These are phyloP conservation scores for Anableps anableps DNA, from an alignment of 2,797 vertebrate genomes.

Conservation along the genomic window DNA sequence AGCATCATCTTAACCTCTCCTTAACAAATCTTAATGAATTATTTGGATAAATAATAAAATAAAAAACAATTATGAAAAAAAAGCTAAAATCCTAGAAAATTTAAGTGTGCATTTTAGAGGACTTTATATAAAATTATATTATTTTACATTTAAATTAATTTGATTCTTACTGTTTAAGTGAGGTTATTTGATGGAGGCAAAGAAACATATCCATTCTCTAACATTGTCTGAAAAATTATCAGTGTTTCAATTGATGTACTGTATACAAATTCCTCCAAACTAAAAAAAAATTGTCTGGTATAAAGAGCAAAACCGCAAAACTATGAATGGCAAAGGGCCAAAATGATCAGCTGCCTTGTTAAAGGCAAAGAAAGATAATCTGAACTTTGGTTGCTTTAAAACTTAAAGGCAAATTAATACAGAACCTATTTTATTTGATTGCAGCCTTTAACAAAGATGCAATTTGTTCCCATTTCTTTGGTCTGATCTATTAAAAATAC, in stretches of 20 bases:
- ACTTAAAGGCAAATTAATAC: not conserved
- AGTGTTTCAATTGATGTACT: not conserved
- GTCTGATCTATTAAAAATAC: not conserved
- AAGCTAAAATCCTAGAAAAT: not conserved
- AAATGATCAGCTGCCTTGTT: not conserved
- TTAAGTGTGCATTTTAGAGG: not conserved
- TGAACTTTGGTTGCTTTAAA: not conserved
- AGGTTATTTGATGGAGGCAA: not conserved
- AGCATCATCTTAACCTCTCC: not conserved
- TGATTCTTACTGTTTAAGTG: not conserved
- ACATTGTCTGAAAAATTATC: not conserved
- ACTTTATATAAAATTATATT: not conserved
- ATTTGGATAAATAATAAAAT: not conserved
- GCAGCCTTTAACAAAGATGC: not conserved
- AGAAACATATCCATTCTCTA: not conserved
- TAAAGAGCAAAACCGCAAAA: not conserved
- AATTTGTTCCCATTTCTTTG: not conserved
- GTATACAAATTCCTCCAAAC: not conserved
- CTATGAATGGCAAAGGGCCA: not conserved
- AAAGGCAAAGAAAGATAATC: not conserved
- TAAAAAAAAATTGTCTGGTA: not conserved
- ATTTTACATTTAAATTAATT: not conserved
- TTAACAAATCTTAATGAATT: not conserved
- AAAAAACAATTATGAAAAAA: not conserved
- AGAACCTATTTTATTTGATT: not conserved